Evolutionary conservation across 2,888 invertebrate species (phyloP).

Genomic region (Rutpela maculata): DNA sequence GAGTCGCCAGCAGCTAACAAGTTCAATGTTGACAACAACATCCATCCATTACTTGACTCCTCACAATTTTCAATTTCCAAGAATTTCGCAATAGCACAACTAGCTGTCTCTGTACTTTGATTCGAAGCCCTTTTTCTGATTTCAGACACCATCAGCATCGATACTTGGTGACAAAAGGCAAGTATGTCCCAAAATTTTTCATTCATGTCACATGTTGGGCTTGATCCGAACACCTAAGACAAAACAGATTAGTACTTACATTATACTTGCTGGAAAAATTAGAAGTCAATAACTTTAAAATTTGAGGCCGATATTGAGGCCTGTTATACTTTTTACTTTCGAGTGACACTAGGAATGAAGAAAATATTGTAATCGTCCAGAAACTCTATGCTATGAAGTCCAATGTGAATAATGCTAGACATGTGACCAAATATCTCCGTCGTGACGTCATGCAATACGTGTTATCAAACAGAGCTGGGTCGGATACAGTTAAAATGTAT

Average conservation of each 20-base stretch:
- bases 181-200: constrained; percentile 98
- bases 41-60: constrained; percentile 97
- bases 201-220: constrained; percentile 96
- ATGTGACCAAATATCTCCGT: too few species aligned
- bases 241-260: neutral
- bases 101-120: constrained; percentile 96
- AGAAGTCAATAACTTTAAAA: too few species aligned
- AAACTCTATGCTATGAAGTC: too few species aligned
- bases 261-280: neutral
- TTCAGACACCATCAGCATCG: constrained; percentile 97
- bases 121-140: constrained; percentile 96
- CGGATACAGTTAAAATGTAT: too few species aligned
- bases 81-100: constrained; percentile 97
- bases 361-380: too few species aligned
- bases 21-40: constrained; percentile 93
- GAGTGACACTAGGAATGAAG: too few species aligned
- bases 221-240: constrained; percentile 91
- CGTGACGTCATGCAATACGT: too few species aligned
- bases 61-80: constrained; percentile 96
- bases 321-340: too few species aligned
- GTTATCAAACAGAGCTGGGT: too few species aligned
- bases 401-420: too few species aligned
- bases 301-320: too few species aligned
- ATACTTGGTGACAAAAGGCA: constrained; percentile 95
- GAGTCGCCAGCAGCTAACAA: constrained; percentile 93